Conservation (phyloP, 2,888 invertebrate species). For the Boloria selene region DNA sequence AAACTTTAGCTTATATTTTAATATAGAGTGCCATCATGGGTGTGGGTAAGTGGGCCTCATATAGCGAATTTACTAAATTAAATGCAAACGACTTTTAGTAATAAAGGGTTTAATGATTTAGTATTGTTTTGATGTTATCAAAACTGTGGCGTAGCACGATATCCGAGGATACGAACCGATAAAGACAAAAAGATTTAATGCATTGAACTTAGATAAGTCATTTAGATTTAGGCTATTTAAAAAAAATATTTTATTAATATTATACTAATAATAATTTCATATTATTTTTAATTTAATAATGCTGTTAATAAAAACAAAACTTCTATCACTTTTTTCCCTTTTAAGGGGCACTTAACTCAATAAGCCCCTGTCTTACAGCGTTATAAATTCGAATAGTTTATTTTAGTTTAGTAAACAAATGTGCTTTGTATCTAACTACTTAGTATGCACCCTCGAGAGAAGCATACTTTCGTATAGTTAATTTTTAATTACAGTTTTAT, state of each 20-base stretch:
- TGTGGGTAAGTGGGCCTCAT: slow-evolving; percentile 62
- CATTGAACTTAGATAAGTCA: neutral
- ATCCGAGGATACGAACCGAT: slow-evolving; percentile 4
- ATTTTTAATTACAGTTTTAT: slow-evolving; percentile 82
- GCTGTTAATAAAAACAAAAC: slow-evolving; percentile 14
- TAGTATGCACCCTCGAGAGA: slow-evolving; percentile 78
- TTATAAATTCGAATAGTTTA: slow-evolving; percentile 77
- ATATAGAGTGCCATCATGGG: slow-evolving; percentile 52
- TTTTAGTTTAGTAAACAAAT: slow-evolving; percentile 73
- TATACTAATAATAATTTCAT: too few relatives aligned
- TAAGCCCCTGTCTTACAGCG: slow-evolving; percentile 50
- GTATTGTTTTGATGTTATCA: slow-evolving; percentile 36
- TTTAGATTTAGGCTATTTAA: too few relatives aligned
- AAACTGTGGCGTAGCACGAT: slow-evolving; percentile 32
- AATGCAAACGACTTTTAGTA: slow-evolving; percentile 54
- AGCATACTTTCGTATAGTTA: slow-evolving; percentile 75
- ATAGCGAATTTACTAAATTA: slow-evolving; percentile 71
- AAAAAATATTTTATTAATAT: too few relatives aligned
- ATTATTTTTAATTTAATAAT: neutral
- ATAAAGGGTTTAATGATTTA: slow-evolving; percentile 63
- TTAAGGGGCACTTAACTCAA: slow-evolving; percentile 47
- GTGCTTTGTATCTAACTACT: slow-evolving; percentile 65
- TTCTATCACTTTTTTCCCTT: slow-evolving; percentile 19
- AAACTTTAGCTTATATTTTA: slow-evolving; percentile 64
- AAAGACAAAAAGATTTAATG: slow-evolving; percentile 18